These are phyloP conservation scores for Sinhomidia bicolor DNA, from an alignment of 2,888 invertebrate genomes.

Conservation along the genomic window DNA sequence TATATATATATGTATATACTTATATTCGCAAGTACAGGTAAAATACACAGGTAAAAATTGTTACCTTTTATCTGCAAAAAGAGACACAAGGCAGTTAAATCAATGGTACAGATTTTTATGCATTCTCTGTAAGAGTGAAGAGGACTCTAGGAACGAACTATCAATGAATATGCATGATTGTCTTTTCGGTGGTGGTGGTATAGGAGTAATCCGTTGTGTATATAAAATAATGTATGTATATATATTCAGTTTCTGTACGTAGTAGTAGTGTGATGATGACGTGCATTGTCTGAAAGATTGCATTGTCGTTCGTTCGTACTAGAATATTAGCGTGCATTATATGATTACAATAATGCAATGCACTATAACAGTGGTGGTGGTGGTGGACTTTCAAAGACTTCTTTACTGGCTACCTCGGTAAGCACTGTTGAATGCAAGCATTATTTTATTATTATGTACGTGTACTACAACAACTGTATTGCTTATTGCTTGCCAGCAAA, in stretches of 20 bases:
- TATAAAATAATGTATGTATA: not conserved
- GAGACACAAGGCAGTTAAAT: constrained; percentile 8
- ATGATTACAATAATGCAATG: not conserved
- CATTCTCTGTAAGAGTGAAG: not conserved
- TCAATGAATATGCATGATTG: constrained; percentile 51
- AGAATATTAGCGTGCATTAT: not conserved
- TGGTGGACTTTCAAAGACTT: constrained; percentile 42
- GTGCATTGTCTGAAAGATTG: constrained; percentile 1
- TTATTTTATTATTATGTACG: not conserved
- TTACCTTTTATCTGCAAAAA: constrained; percentile 7
- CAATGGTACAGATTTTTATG: constrained; percentile 10
- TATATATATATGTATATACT: not conserved
- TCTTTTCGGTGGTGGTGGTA: not conserved
- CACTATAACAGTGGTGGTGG: not conserved
- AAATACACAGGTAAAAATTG: no score
- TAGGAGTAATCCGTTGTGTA: not conserved
- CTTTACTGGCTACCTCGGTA: constrained; percentile 22
- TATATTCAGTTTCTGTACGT: no score
- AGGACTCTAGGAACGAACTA: constrained; percentile 1
- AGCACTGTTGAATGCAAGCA: not conserved
- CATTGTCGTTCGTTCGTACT: constrained; percentile 26
- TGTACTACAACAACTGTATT: not conserved
- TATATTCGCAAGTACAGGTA: no score
- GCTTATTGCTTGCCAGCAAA: not conserved
- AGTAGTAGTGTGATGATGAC: not conserved